Base-by-base conservation (phyloP, 2,113 vertebrate species). In the Oncorhynchus gorbuscha region DNA sequence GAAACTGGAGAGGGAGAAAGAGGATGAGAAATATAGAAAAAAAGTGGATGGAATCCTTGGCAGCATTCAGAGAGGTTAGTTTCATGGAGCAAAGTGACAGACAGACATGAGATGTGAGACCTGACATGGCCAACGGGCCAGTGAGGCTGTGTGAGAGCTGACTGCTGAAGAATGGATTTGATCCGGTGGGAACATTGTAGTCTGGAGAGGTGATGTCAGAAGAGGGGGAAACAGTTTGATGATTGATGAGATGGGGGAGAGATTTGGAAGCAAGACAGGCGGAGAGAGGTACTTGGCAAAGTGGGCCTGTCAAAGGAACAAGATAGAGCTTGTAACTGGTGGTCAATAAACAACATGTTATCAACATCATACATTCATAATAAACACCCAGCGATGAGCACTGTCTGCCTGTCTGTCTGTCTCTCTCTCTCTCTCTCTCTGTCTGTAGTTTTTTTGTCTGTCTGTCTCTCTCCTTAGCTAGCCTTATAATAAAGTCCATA, bases 331-430 rank as follows among this genome's bases (percentile, higher is more conserved):
- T 51, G 22, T 67, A 69, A 77, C 14, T 18, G 5, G 61, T 45
- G 48, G 32, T 48, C 12, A 72, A 80, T 84, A 75, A 88, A 83
- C 81, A 74, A 45, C 71, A 73, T 66, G 35, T 69, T 68, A 82
- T 86, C 76, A 82, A 78, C 80, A 28, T 82, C 62, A 39, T 88
- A 82, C 87, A 87, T 77, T 32, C 4, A 62, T 69, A n/a, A 79
- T 83, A 73, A 80, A 78, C 51, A 71, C 66, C n/a, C 8, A 1
- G 7, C 67, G 76, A 77, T 76, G 16, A 20, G 67, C 5, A n/a
- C 70, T 39, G 35, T 39, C 35, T 39, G 35, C 0, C 35, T 39
- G 35, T 58, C 67, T 20, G 20, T 66, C 20, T 61, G 22, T 65
- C 32, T 72, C 12, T 65, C 9, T 30, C 1, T 45, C 13, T 45